Evolutionary conservation across 2,113 vertebrate genomes (phyloP), one percentile per base, ranked within the genome.

Genomic region (Picathartes gymnocephalus): DNA sequence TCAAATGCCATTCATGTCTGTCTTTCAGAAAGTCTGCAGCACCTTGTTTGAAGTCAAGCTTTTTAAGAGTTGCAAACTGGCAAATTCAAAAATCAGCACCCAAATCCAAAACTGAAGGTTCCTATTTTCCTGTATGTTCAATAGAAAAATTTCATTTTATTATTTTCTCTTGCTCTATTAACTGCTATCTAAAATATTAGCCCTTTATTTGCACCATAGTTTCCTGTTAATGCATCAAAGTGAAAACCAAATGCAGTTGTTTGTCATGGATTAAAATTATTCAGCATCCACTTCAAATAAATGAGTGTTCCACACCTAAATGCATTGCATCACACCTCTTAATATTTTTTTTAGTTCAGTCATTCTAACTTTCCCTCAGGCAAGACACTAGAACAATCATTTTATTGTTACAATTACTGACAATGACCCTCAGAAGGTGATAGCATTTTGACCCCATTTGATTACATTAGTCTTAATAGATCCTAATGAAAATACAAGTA

Each of bases 401-500:
- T 89, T 80, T 30, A 69, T 73, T 87, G 56, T 88, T 91, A 92
- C 58, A 78, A 64, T 96, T 83, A 81, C 62, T 61, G 58, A 79
- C 88, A 83, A 19, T 30, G 70, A 79, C 40, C 37, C 74, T 91
- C 57, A 85, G 58, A 95, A 93, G 57, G 64, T 64, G 90, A 28
- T 45, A 79, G 91, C 25, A 62, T 94, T 94, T 92, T 96, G 66
- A 92, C 93, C 72, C 44, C 44, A 68, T 81, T 92, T 91, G 88
- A 91, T 93, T 94, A 94, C 44, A 87, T 72, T 87, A 79, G 53
- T 61, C 58, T 77, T 94, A 96, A 85, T 45, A 88, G 68, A 92
- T 64, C 66, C 82, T 92, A 93, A 91, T 57, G 78, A 76, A 86
- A 95, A 95, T 56, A 65, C n/a, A 81, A 86, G 48, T 56, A 87